Evolutionary conservation across 2,888 invertebrate species (phyloP), one percentile per base, ranked within the genome.

Genomic region (Ernsta delagoae): DNA sequence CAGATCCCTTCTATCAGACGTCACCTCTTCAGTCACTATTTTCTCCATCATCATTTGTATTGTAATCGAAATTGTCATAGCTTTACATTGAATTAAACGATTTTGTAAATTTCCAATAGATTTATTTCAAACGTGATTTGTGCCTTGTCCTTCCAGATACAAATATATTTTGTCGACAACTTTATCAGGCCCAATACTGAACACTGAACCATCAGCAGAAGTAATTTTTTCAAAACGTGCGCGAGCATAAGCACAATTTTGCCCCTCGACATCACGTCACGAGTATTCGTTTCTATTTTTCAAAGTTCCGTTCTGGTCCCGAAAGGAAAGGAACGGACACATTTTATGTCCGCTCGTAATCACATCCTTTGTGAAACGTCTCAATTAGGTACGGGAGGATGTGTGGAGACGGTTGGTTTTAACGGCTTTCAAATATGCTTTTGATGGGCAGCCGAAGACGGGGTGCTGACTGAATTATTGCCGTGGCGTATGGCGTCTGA

Each of bases 281-380:
- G 31, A 48, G 39, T 39, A 39, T 39, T 39, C 39, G 39, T 12
- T 71, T 81, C 85, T 88, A 88, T 88, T 89, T 92, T 89, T 85
- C 45, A 85, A 86, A 87, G 83, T 85, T 83, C 83, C 83, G 78
- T 78, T 83, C 78, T 73, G 75, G 76, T 76, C 82, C 45, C 86
- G 82, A 87, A 90, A 88, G 87, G 84, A 86, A 82, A 9, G 9
- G 9, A 9, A 43, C 80, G 84, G 84, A 12, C 54, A 54, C 45
- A 83, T 89, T 91, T 91, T 90, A 91, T 89, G 91, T 84, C 86
- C 87, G 83, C 78, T 80, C 86, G 87, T 91, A 91, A 92, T 91
- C 90, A 90, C 90, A 89, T 90, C 89, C 91, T 92, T 89, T 89
- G 85, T 86, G 88, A 88, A 90, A 92, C 87, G 89, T 91, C 92